Percentiles rank a stretch among this genome's conserved stretches.
These are phyloP conservation scores for Poecilia latipinna DNA, from an alignment of 2,113 vertebrate species.

Conservation along the genomic window DNA sequence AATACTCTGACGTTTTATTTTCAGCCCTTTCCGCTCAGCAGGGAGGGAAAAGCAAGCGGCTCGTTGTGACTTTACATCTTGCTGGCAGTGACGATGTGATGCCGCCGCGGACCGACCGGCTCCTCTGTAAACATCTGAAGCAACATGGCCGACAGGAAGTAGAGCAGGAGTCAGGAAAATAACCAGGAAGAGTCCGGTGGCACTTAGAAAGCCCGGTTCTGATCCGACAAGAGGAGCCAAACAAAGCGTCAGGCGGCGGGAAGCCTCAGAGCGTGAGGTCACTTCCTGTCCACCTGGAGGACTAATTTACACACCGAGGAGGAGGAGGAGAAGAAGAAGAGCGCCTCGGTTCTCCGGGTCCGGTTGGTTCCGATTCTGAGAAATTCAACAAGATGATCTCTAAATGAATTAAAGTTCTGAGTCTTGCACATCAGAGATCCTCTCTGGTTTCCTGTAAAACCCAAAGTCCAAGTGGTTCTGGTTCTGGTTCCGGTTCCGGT, in stretches of 20 bases:
- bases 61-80: too few relatives aligned
- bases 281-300: background rate
- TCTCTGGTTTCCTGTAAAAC: background rate
- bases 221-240: conserved; percentile 13
- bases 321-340: background rate
- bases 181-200: background rate
- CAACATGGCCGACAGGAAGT: background rate
- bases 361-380: background rate
- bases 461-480: too few relatives aligned
- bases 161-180: background rate
- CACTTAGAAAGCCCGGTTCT: conserved; percentile 32
- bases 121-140: background rate
- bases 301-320: background rate
- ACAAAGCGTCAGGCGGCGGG: background rate
- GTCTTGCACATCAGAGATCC: background rate
- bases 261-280: background rate
- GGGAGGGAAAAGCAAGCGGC: too few relatives aligned
- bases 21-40: too few relatives aligned
- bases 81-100: background rate
- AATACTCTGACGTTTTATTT: too few relatives aligned
- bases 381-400: background rate
- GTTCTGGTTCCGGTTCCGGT: too few relatives aligned
- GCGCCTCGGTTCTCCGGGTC: background rate
- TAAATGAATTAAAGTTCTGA: background rate
- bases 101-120: background rate